Percentiles rank a stretch among this genome's conserved stretches.
phyloP scores from a whole-genome alignment of 2,888 invertebrate genomes.

The Dicyrtomina minuta region DNA sequence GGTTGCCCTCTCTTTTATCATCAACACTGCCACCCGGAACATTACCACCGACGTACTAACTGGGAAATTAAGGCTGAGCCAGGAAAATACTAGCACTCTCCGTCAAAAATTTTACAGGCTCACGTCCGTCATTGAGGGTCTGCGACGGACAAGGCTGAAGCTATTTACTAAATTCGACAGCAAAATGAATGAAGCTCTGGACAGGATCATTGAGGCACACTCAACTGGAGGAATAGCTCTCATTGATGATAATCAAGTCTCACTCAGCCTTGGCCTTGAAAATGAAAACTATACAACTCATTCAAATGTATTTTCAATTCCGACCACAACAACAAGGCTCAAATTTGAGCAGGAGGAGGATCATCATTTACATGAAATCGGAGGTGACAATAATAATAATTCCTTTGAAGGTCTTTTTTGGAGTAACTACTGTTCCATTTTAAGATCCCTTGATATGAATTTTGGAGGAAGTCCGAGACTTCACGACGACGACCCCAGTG shows the following conservation, averaged over 20 bases:
- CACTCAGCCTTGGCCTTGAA: not conserved
- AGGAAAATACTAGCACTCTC: not conserved
- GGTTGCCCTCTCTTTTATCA: slow-evolving; percentile 13
- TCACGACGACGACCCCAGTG: too few relatives aligned
- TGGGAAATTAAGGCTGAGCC: not conserved
- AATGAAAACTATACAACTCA: too few relatives aligned
- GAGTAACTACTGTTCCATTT: slow-evolving; percentile 12
- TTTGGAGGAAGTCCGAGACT: too few relatives aligned
- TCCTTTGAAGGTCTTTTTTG: slow-evolving; percentile 17
- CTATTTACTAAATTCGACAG: slow-evolving; percentile 17
- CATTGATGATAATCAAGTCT: not conserved
- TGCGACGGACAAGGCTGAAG: slow-evolving; percentile 9
- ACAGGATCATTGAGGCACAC: not conserved
- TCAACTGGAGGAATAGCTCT: not conserved
- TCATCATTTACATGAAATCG: too few relatives aligned
- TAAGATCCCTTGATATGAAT: not conserved
- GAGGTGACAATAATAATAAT: not conserved
- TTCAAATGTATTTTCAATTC: too few relatives aligned
- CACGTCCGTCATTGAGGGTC: slow-evolving; percentile 9
- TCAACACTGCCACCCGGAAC: not conserved
- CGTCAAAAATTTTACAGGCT: slow-evolving; percentile 9
- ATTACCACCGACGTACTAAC: not conserved
- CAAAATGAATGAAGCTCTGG: not conserved
- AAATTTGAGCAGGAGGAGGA: too few relatives aligned
- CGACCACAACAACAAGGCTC: too few relatives aligned